Evolutionary conservation across 1,140 invertebrate genomes (phyloP).

Genomic region (Yoshiicerus persimilis): DNA sequence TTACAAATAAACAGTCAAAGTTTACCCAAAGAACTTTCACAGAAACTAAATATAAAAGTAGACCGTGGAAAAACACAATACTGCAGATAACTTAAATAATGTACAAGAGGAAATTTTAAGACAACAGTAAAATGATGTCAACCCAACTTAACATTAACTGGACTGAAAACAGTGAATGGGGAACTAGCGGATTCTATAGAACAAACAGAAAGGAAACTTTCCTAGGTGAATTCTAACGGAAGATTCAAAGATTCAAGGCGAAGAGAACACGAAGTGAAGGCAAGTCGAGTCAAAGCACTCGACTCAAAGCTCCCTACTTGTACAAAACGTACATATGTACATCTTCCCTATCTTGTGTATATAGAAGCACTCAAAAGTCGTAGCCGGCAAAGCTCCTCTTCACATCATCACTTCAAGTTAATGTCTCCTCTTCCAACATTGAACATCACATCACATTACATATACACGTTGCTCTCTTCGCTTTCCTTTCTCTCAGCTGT

Average conservation of each 20-base stretch:
- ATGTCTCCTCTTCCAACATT: not conserved
- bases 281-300: not conserved
- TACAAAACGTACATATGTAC: not conserved
- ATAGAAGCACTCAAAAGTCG: not conserved
- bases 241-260: not conserved
- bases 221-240: not conserved
- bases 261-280: not conserved
- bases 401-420: not conserved
- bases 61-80: too few relatives aligned
- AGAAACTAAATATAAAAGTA: too few relatives aligned
- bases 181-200: not conserved
- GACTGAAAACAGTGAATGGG: not conserved
- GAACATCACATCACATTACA: not conserved
- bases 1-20: not conserved
- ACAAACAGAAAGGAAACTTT: too few relatives aligned
- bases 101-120: not conserved
- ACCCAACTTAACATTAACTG: not conserved
- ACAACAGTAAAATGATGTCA: not conserved
- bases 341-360: not conserved
- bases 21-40: not conserved
- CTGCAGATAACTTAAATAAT: not conserved
- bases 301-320: not conserved
- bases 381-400: not conserved
- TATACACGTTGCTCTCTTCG: not conserved
- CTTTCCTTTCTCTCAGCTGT: not conserved